These are phyloP conservation scores for Mus spretus DNA, from an alignment of 2,797 vertebrate species.

Conservation along the genomic window DNA sequence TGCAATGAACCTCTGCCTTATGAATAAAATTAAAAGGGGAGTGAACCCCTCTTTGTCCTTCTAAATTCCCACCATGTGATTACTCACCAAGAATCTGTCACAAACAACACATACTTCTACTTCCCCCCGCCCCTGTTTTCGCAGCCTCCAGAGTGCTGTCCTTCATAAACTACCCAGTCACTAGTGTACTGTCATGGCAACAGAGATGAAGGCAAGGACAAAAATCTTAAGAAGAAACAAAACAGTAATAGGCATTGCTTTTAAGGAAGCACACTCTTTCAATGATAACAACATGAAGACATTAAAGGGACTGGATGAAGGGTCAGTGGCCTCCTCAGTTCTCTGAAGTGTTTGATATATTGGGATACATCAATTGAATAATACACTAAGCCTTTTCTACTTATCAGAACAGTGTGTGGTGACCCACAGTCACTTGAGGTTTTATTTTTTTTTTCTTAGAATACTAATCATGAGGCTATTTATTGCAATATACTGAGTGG, in stretches of 20 bases:
- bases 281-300: not conserved
- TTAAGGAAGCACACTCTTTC: slow-evolving; percentile 2
- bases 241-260: not conserved
- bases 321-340: slow-evolving; percentile 25
- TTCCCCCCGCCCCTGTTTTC: too few relatives aligned
- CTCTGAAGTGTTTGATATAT: slow-evolving; percentile 57
- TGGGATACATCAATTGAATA: not conserved
- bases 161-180: not conserved
- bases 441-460: not conserved
- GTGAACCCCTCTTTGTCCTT: not conserved
- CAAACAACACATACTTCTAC: too few relatives aligned
- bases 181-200: not conserved
- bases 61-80: rapidly evolving
- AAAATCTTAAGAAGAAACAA: not conserved
- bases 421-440: not conserved
- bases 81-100: not conserved
- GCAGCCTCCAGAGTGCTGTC: not conserved
- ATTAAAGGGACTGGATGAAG: slow-evolving; percentile 61
- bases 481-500: not conserved
- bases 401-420: slow-evolving; percentile 47
- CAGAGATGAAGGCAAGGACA: not conserved
- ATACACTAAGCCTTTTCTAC: slow-evolving; percentile 47
- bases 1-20: not conserved
- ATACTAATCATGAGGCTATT: not conserved
- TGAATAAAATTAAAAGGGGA: not conserved